Conservation (phyloP, 2,797 vertebrate species). For the Gymnothorax reevesii region DNA sequence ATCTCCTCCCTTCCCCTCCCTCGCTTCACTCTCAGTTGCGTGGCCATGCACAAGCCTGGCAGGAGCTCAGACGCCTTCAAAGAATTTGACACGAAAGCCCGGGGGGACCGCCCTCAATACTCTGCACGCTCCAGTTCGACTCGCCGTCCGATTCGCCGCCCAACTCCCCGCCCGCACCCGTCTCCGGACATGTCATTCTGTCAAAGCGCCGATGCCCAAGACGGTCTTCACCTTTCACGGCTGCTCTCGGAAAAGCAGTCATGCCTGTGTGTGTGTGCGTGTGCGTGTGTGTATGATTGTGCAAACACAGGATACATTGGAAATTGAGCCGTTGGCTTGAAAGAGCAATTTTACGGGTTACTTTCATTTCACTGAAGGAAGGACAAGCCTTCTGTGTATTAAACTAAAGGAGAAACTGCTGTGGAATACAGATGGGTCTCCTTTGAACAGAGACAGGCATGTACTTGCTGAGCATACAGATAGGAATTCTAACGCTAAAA, state of each 20-base stretch:
- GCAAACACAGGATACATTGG: conserved; percentile 22
- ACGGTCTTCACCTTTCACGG: conserved; percentile 36
- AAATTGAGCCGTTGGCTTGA: not conserved
- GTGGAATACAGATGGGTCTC: not conserved
- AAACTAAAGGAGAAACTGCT: not conserved
- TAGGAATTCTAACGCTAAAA: not conserved
- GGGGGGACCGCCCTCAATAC: conserved; percentile 27
- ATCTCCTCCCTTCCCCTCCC: conserved; percentile 6
- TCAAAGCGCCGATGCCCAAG: conserved; percentile 30
- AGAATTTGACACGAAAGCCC: conserved; percentile 22
- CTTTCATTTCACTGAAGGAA: conserved; percentile 10
- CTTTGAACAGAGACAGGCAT: conserved; percentile 22
- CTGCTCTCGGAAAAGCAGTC: conserved; percentile 15
- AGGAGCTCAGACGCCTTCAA: conserved; percentile 25
- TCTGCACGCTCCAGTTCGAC: conserved; percentile 8
- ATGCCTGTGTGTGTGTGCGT: no score
- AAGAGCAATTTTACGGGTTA: not conserved
- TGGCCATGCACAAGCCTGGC: conserved; percentile 37
- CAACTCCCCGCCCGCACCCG: not conserved
- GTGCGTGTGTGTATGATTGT: no score
- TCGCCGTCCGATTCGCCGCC: not conserved
- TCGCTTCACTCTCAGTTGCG: conserved; percentile 21
- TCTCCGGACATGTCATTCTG: conserved; percentile 23
- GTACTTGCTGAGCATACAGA: not conserved
- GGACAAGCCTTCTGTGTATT: conserved; percentile 1